Evolutionary conservation across 1,140 invertebrate species (phyloP).

Genomic region (Mercenaria mercenaria): DNA sequence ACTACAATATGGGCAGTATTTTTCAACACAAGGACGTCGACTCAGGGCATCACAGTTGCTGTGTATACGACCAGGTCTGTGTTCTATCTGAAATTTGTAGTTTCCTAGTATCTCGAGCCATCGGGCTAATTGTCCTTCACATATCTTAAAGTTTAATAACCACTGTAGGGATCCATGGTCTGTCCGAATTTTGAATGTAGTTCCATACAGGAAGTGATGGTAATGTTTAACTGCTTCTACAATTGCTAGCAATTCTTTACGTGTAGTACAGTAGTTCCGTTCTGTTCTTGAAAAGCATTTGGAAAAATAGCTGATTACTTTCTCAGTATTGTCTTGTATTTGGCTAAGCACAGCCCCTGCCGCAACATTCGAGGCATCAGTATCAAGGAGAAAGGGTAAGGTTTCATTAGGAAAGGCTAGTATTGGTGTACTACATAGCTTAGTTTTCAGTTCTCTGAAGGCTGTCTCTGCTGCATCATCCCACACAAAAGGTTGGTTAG

Average conservation of each 20-base stretch:
- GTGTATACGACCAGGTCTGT: slow-evolving; percentile 60
- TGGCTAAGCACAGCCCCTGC: background rate
- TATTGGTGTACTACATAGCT: background rate
- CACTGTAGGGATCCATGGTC: slow-evolving; percentile 72
- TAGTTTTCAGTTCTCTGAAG: slow-evolving; percentile 11
- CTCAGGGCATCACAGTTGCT: slow-evolving; percentile 65
- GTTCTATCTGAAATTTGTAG: slow-evolving; percentile 59
- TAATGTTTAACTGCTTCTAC: slow-evolving; percentile 56
- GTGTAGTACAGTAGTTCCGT: slow-evolving; percentile 12
- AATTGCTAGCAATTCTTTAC: slow-evolving; percentile 64
- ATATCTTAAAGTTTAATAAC: slow-evolving; percentile 58
- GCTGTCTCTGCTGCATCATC: slow-evolving; percentile 3
- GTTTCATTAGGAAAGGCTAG: slow-evolving; percentile 16
- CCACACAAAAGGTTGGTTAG: slow-evolving; percentile 7
- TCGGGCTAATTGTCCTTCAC: slow-evolving; percentile 69
- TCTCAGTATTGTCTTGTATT: slow-evolving; percentile 13
- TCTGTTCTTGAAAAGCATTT: background rate
- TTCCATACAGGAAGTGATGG: slow-evolving; percentile 67
- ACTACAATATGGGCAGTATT: background rate
- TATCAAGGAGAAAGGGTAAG: background rate
- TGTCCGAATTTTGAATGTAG: slow-evolving; percentile 68
- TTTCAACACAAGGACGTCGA: slow-evolving; percentile 30
- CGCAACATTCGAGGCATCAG: background rate
- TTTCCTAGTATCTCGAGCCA: slow-evolving; percentile 73
- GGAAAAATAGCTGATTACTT: slow-evolving; percentile 4